Evolutionary conservation across 2,888 invertebrate species (phyloP).

Genomic region (Nebria salina): DNA sequence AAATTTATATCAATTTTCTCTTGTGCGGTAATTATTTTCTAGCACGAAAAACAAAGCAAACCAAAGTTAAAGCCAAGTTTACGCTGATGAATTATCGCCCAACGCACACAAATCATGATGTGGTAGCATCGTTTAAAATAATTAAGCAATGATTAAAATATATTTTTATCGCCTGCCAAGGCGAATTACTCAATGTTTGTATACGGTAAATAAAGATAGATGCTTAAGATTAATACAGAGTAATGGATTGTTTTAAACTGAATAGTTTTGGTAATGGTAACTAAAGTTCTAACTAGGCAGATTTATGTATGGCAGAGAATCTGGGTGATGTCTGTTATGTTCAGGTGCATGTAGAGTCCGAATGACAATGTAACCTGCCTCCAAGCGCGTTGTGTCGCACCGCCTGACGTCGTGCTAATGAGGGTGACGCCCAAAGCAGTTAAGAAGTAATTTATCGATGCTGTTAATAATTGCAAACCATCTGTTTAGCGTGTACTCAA

Average conservation of each 20-base stretch:
- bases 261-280: no score
- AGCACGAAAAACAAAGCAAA: slow-evolving; percentile 22
- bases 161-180: slow-evolving; percentile 41
- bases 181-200: slow-evolving; percentile 39
- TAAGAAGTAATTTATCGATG: slow-evolving; percentile 57
- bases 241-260: background rate
- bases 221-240: background rate
- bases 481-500: background rate
- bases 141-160: slow-evolving; percentile 45
- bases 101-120: slow-evolving; percentile 34
- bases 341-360: slow-evolving; percentile 10
- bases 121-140: background rate
- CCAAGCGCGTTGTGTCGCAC: background rate
- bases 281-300: background rate
- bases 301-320: background rate
- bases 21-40: slow-evolving; percentile 29
- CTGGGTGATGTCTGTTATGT: background rate
- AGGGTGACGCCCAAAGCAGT: slow-evolving; percentile 53
- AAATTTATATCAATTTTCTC: slow-evolving; percentile 44
- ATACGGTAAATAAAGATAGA: background rate
- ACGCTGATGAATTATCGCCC: slow-evolving; percentile 12
- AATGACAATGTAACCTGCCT: background rate
- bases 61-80: slow-evolving; percentile 20
- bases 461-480: slow-evolving; percentile 55
- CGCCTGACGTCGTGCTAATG: slow-evolving; percentile 50